A percentile compares a stretch with the other conserved stretches of the same genome.
These are phyloP conservation scores for Blennius ocellaris DNA, from an alignment of 2,113 vertebrate genomes.

Conservation along the genomic window DNA sequence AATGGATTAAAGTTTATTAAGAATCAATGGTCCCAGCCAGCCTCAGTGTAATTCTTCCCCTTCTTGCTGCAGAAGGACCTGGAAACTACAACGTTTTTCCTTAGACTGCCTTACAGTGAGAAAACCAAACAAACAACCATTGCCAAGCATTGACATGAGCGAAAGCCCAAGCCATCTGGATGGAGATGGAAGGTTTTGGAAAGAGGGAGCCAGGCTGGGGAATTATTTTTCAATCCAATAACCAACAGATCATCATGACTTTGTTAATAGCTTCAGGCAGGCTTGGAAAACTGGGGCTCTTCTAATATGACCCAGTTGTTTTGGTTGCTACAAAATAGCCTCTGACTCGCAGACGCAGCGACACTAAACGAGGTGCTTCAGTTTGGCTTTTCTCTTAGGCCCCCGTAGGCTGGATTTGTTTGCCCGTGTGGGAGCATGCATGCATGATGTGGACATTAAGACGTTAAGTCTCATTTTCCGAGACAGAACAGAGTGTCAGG, in stretches of 20 bases:
- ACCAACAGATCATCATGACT: conserved; percentile 66
- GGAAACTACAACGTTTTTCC: conserved; percentile 61
- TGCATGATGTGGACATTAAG: conserved; percentile 20
- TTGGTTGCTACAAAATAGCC: conserved; percentile 65
- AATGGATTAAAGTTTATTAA: conserved; percentile 46
- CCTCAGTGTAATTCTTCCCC: conserved; percentile 42
- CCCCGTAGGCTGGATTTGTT: conserved; percentile 48
- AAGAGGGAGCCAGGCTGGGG: conserved; percentile 47
- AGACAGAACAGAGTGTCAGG: conserved; percentile 22
- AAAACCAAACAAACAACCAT: conserved; percentile 70
- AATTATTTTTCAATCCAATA: conserved; percentile 73
- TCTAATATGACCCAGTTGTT: conserved; percentile 76
- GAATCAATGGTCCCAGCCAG: conserved; percentile 50
- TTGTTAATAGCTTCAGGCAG: conserved; percentile 64
- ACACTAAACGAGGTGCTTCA: conserved; percentile 37
- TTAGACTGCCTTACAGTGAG: conserved; percentile 58
- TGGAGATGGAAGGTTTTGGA: conserved; percentile 60
- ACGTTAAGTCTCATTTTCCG: conserved; percentile 24
- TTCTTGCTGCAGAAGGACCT: conserved; percentile 56
- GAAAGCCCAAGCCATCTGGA: conserved; percentile 73
- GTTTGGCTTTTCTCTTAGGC: conserved; percentile 45
- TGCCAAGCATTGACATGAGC: conserved; percentile 66
- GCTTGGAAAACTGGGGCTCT: conserved; percentile 66
- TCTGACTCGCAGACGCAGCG: conserved; percentile 43
- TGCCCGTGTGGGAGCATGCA: conserved; percentile 31